Conservation (phyloP, 2,113 vertebrate genomes). For the Clarias batrachus region DNA sequence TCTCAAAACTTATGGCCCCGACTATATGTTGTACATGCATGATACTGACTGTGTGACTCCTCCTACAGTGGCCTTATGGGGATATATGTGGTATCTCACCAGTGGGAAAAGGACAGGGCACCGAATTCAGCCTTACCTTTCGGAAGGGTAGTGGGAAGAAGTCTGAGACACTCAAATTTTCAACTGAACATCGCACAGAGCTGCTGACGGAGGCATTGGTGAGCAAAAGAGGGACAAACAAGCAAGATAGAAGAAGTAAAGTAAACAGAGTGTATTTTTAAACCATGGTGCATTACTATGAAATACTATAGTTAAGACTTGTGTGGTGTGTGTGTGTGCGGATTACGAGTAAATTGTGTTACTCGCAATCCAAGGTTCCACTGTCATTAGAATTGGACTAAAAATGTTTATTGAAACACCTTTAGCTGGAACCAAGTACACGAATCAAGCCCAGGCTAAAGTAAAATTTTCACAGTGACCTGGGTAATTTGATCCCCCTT, state of each 20-base stretch:
- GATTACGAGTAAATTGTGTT: too few relatives aligned
- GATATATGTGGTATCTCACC: conserved; percentile 94
- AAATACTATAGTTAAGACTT: background rate
- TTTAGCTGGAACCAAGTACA: too few relatives aligned
- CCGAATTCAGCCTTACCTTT: conserved; percentile 97
- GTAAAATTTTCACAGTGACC: too few relatives aligned
- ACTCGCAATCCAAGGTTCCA: too few relatives aligned
- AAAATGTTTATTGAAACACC: too few relatives aligned
- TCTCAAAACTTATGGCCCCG: too few relatives aligned
- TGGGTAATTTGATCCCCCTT: too few relatives aligned
- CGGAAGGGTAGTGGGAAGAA: conserved; percentile 95
- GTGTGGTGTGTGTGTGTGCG: too few relatives aligned
- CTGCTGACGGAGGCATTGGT: conserved; percentile 97
- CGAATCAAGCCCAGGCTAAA: too few relatives aligned
- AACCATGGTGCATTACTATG: background rate
- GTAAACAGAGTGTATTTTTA: background rate
- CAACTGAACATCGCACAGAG: conserved; percentile 97
- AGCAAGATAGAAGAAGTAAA: background rate
- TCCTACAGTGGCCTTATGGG: conserved; percentile 92
- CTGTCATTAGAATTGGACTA: too few relatives aligned
- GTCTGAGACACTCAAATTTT: conserved; percentile 98
- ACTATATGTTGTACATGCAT: background rate
- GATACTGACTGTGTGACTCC: background rate
- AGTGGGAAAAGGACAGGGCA: conserved; percentile 95
- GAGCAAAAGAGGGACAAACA: conserved; percentile 55